phyloP scores from a whole-genome alignment of 2,113 vertebrate species.

The Ceuthmochares aereus region DNA sequence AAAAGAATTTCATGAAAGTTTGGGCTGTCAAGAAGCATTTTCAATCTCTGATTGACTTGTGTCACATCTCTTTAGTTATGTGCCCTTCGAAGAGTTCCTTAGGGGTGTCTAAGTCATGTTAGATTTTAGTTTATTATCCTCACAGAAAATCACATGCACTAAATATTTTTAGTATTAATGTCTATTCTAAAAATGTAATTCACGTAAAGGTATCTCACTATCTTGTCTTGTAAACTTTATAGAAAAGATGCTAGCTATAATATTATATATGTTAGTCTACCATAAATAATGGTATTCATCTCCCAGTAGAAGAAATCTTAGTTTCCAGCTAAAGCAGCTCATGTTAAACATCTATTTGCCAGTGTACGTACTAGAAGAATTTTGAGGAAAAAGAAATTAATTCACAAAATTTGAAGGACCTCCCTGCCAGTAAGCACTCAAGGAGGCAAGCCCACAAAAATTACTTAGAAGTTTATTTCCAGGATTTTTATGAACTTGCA shows the following conservation, averaged over 20 bases:
- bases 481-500: not conserved
- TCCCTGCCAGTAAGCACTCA: too few species aligned
- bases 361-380: not conserved
- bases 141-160: not conserved
- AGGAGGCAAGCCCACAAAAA: not conserved
- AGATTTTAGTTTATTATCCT: not conserved
- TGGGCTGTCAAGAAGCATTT: not conserved
- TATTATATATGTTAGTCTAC: not conserved
- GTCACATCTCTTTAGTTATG: not conserved
- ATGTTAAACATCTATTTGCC: not conserved
- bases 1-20: conserved; percentile 1
- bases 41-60: not conserved
- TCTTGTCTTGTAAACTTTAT: not conserved
- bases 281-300: not conserved
- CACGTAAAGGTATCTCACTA: not conserved
- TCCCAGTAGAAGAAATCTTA: not conserved
- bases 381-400: not conserved
- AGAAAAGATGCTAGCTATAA: not conserved
- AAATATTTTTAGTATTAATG: not conserved
- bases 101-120: not conserved
- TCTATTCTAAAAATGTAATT: not conserved
- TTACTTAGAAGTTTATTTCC: not conserved
- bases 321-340: not conserved
- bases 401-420: not conserved
- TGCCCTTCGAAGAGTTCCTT: not conserved